Evolutionary conservation across 2,888 invertebrate species (phyloP).

Genomic region (Galerucella calmariensis): DNA sequence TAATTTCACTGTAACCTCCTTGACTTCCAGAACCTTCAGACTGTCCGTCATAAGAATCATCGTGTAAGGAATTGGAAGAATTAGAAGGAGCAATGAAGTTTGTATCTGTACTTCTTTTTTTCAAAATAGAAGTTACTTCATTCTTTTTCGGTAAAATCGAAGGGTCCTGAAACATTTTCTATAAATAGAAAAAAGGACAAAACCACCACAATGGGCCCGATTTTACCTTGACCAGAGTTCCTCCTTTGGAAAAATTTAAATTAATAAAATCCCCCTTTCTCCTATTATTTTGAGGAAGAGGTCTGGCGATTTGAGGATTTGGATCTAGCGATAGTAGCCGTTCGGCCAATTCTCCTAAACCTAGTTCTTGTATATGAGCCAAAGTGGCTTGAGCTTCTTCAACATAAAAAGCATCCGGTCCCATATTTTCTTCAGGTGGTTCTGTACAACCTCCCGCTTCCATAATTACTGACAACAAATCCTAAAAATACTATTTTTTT

Average conservation of each 20-base stretch:
- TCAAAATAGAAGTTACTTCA: conserved; percentile 69
- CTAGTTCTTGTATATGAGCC: conserved; percentile 79
- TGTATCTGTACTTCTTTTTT: conserved; percentile 68
- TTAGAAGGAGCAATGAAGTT: conserved; percentile 66
- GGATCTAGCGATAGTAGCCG: conserved; percentile 77
- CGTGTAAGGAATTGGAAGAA: conserved; percentile 61
- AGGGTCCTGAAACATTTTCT: conserved; percentile 26
- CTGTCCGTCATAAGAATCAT: conserved; percentile 68
- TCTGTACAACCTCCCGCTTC: conserved; percentile 82
- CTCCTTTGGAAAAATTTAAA: conserved; percentile 43
- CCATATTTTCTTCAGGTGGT: conserved; percentile 71
- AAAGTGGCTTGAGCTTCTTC: conserved; percentile 91
- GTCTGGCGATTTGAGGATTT: conserved; percentile 69
- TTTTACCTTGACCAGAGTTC: conserved; percentile 36
- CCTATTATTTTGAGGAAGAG: conserved; percentile 52
- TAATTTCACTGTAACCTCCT: conserved; percentile 73
- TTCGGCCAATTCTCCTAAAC: conserved; percentile 77
- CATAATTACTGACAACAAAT: conserved; percentile 77
- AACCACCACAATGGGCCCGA: not conserved
- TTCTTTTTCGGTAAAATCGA: conserved; percentile 48
- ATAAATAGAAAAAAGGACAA: not conserved
- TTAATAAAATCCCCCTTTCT: conserved; percentile 58
- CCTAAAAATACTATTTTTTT: conserved; percentile 58
- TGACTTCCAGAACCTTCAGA: conserved; percentile 79
- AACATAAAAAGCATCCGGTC: conserved; percentile 86